Evolutionary conservation across 1,140 invertebrate genomes (phyloP), one percentile per base, ranked within the genome.

Genomic region (Eueides isabella): DNA sequence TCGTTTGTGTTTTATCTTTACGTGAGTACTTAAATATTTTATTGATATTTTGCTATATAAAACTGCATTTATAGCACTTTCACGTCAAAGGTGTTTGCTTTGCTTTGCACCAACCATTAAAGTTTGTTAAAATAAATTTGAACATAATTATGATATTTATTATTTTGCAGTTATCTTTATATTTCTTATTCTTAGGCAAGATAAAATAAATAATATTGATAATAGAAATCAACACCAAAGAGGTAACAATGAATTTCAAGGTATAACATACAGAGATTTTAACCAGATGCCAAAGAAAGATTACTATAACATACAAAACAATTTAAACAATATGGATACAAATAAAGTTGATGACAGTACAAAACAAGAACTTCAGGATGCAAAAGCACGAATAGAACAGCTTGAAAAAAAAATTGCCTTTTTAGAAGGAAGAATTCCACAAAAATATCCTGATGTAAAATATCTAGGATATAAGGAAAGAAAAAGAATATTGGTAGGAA

Each of bases 391-490:
- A 82, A 95, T 98, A 73, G 89, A 93, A 61, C 93, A 96, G 30
- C 84, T 98, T 55, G 96, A 97, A 89, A 94, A 95, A 23, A 96
- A 97, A 92, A 87, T 98, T 1, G 93, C 94, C 33, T 92, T 95
- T 28, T 88, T 98, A 61, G 97, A 97, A 87, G 94, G 94, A 29
- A 94, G 95, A 81, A 94, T 97, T 55, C 96, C 97, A 5, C 98
- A 98, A 83, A 96, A 96, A 78, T 99, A 97, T 94, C 97, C 97
- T n/a, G 96, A 97, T 83, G 97, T 99, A 0, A 97, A 97, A 87
- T 98, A 97, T 89, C 90, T 98, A 11, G 98, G 97, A 80, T 98
- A 98, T 88, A 97, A 97, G 85, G 96, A 97, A 80, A 94, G 98
- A 72, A 98, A 98, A 90, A 94, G 98, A 74, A 98, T 99, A 81